Conservation (phyloP, 2,888 invertebrate genomes). For the Habroteleia sp. region DNA sequence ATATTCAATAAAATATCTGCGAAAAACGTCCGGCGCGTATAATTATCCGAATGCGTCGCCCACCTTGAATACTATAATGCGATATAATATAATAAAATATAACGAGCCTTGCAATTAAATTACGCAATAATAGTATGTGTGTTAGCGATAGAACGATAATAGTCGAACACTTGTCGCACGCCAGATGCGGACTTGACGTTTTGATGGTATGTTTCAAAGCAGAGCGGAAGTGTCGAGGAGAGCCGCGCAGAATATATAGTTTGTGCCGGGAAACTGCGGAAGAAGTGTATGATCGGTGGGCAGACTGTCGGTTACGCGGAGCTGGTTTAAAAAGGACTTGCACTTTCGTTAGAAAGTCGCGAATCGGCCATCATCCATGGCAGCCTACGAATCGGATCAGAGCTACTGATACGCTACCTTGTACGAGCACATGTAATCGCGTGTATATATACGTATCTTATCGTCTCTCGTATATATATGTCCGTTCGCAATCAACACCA, state of each 20-base stretch:
- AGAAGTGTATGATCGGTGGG: slow-evolving; percentile 73
- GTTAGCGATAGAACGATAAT: slow-evolving; percentile 18
- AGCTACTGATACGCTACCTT: slow-evolving; percentile 57
- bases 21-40: not conserved
- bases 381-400: slow-evolving; percentile 64
- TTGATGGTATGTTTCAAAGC: slow-evolving; percentile 42
- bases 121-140: slow-evolving; percentile 23
- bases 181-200: slow-evolving; percentile 36
- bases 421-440: slow-evolving; percentile 49
- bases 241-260: slow-evolving; percentile 25
- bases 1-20: not conserved
- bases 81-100: slow-evolving; percentile 6
- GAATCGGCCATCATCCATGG: slow-evolving; percentile 77
- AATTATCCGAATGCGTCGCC: not conserved
- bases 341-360: slow-evolving; percentile 80
- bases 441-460: slow-evolving; percentile 41
- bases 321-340: slow-evolving; percentile 75
- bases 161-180: slow-evolving; percentile 33
- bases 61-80: not conserved
- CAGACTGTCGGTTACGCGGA: slow-evolving; percentile 64
- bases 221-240: slow-evolving; percentile 52
- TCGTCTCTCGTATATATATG: slow-evolving; percentile 12
- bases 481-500: slow-evolving; percentile 6
- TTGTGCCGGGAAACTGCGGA: slow-evolving; percentile 73
- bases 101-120: slow-evolving; percentile 1